Evolutionary conservation across 2,113 vertebrate genomes (phyloP), one percentile per base, ranked within the genome.

Genomic region (Campylomormyrus tamandua): DNA sequence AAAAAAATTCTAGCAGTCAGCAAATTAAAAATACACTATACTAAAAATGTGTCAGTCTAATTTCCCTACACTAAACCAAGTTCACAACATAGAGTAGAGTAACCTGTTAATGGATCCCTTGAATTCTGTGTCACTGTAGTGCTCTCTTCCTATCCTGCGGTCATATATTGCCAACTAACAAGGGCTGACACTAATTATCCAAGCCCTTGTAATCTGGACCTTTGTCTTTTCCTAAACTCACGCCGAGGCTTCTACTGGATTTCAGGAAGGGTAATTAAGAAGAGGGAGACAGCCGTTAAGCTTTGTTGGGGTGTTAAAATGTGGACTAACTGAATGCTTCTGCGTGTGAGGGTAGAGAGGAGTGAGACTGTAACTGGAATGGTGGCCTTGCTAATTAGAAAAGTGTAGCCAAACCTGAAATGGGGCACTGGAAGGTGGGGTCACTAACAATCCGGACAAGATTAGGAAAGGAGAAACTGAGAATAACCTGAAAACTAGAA

Each of bases 341-440:
- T 56, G 49, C 39, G 77, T 88, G 35, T 77, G 66, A 11, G 74
- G 87, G 87, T 39, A 24, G 46, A 2, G 21, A 90, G 91, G 42
- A 74, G 89, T 89, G 89, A 15, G 0, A 88, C 93, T 93, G 35
- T 92, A 93, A 96, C 94, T 93, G 92, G 92, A 93, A 9, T n/a
- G 8, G 92, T 56, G 52, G 89, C 92, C 87, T 90, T 15, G 83
- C 92, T 95, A 95, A 95, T 96, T 95, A 94, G 91, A 83, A 21
- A 93, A 93, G 94, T 91, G 90, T 88, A 92, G 92, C 92, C 91
- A 93, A 93, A 92, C 89, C 50, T 85, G 90, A 93, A 92, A 92
- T 70, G 87, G 58, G 91, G 90, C 58, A 89, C 87, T 27, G 90
- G 31, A 45, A 24, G 90, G n/a, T 35, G 17, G 48, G 90, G 35